phyloP scores from a whole-genome alignment of 2,888 invertebrate species.

The Cenopis cana region DNA sequence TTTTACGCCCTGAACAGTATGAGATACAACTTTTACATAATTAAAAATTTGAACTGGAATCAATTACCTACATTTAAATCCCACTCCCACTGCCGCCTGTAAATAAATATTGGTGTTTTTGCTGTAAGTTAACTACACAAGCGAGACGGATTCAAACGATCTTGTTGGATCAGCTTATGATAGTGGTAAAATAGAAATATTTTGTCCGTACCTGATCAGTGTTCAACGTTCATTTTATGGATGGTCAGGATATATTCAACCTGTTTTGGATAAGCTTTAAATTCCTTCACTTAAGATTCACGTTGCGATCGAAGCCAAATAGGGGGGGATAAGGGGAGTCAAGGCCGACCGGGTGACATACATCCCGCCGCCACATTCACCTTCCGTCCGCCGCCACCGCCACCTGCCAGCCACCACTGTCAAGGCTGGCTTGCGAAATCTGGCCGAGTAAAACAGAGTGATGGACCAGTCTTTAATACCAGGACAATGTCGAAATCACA shows the following conservation, averaged over 20 bases:
- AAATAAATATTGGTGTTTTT: too few relatives aligned
- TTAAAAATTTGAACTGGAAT: too few relatives aligned
- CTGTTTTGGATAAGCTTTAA: conserved; percentile 1
- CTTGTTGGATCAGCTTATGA: neutral
- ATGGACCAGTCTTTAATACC: conserved; percentile 55
- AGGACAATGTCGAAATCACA: conserved; percentile 64
- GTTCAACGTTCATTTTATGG: neutral
- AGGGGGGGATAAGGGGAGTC: conserved; percentile 70
- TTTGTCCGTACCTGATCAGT: too few relatives aligned
- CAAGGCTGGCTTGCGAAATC: conserved; percentile 81
- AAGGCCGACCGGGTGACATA: conserved; percentile 78
- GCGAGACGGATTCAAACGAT: neutral
- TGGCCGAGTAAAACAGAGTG: conserved; percentile 55
- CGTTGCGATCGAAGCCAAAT: conserved; percentile 47
- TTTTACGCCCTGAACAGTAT: neutral
- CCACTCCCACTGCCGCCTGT: too few relatives aligned
- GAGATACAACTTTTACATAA: too few relatives aligned
- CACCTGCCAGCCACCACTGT: conserved; percentile 75
- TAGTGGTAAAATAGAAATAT: neutral
- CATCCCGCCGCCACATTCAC: conserved; percentile 79
- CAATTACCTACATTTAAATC: too few relatives aligned
- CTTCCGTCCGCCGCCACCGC: conserved; percentile 70
- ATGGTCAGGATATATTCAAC: neutral
- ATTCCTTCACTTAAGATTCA: conserved; percentile 1
- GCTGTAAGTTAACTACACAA: neutral